A percentile compares a stretch with the other conserved stretches of the same genome.
Conservation (phyloP, 2,888 invertebrate species). For the Drosophila sordidula region DNA sequence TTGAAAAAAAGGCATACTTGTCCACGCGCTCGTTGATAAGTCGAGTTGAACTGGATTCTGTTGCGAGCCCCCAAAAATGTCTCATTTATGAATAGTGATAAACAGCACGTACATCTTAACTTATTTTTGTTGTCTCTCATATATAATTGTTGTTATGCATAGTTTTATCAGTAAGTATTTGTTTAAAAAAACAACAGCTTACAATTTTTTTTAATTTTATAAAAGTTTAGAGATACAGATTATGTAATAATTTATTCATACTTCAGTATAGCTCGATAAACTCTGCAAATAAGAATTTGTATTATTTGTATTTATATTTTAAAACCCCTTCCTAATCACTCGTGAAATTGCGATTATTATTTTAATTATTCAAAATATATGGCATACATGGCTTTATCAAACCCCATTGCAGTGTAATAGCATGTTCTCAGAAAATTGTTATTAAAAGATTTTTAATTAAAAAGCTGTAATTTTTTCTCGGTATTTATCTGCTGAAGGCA, state of each 20-base stretch:
- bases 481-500: not conserved
- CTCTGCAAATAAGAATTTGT: too few relatives aligned
- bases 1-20: conserved; percentile 1
- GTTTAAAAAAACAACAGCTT: too few relatives aligned
- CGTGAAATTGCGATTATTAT: too few relatives aligned
- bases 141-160: too few relatives aligned
- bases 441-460: not conserved
- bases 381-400: not conserved
- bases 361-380: too few relatives aligned
- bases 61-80: conserved; percentile 74
- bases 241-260: too few relatives aligned
- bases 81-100: not conserved
- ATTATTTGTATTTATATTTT: too few relatives aligned
- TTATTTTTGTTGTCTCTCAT: not conserved
- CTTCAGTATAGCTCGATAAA: too few relatives aligned
- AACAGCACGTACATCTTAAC: not conserved
- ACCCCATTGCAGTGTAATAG: not conserved
- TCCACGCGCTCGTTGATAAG: conserved; percentile 54
- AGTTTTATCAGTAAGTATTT: too few relatives aligned
- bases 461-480: not conserved
- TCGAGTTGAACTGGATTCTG: conserved; percentile 51
- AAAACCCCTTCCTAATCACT: too few relatives aligned
- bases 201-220: too few relatives aligned
- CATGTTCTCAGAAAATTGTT: not conserved
- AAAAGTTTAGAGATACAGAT: too few relatives aligned